Conservation (phyloP, 2,888 invertebrate species). For the Caenorhabditis wallacei region DNA sequence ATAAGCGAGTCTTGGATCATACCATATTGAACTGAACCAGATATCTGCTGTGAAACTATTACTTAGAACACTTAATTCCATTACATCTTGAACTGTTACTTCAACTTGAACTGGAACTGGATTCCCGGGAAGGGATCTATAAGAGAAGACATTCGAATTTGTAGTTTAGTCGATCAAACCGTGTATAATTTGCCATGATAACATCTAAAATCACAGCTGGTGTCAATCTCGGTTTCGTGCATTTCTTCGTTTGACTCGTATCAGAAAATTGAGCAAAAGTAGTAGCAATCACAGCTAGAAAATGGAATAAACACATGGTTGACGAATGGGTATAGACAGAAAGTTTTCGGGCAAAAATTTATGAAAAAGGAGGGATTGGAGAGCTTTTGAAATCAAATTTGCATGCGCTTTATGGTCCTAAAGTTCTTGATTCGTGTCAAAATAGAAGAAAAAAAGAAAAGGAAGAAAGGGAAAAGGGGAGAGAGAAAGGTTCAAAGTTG, state of each 20-base stretch:
- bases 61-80: slow-evolving; percentile 79
- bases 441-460: background rate
- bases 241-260: background rate
- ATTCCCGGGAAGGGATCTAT: slow-evolving; percentile 65
- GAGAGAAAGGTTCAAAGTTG: slow-evolving; percentile 15
- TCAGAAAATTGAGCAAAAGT: slow-evolving; percentile 25
- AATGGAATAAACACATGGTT: slow-evolving; percentile 35
- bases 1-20: slow-evolving; percentile 79
- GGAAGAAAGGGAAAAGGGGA: background rate
- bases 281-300: slow-evolving; percentile 37
- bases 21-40: slow-evolving; percentile 82
- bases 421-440: slow-evolving; percentile 6
- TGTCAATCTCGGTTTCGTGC: slow-evolving; percentile 36
- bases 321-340: background rate
- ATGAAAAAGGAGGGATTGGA: background rate
- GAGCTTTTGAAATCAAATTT: slow-evolving; percentile 35
- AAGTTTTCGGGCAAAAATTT: slow-evolving; percentile 4
- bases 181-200: slow-evolving; percentile 59
- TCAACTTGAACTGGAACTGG: slow-evolving; percentile 79
- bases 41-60: slow-evolving; percentile 81
- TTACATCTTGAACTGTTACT: slow-evolving; percentile 81
- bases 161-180: slow-evolving; percentile 8
- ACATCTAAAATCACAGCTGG: slow-evolving; percentile 54
- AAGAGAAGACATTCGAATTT: no score
- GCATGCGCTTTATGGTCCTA: slow-evolving; percentile 47